Evolutionary conservation across 1,140 invertebrate species (phyloP).

Genomic region (Bursaphelenchus mucronatus): DNA sequence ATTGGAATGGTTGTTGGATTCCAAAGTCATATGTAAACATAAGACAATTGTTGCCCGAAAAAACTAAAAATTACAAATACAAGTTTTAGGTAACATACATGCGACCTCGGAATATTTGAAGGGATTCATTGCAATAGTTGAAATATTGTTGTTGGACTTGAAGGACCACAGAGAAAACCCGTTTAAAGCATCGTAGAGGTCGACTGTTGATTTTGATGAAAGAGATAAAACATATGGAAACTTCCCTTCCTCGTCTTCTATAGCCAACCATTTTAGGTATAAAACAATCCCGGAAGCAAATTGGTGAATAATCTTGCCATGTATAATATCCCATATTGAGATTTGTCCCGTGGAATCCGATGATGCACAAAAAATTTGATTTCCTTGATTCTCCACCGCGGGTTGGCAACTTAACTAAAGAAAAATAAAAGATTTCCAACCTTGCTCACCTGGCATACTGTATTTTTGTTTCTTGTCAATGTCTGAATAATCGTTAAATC

Average conservation of each 20-base stretch:
- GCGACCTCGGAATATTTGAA: slow-evolving; percentile 21
- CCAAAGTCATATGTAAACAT: no score
- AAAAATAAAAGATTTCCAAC: slow-evolving; percentile 40
- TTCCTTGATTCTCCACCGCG: neutral
- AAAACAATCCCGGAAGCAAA: neutral
- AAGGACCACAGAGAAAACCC: slow-evolving; percentile 27
- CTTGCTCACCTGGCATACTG: slow-evolving; percentile 9
- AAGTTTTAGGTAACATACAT: slow-evolving; percentile 20
- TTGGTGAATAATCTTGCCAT: slow-evolving; percentile 5
- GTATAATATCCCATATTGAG: slow-evolving; percentile 21
- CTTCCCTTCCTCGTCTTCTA: no score
- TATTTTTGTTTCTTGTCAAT: slow-evolving; percentile 30
- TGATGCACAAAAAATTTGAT: slow-evolving; percentile 26
- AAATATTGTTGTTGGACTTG: slow-evolving; percentile 34
- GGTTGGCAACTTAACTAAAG: slow-evolving; percentile 8
- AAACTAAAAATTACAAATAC: slow-evolving; percentile 1
- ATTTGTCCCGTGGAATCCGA: slow-evolving; percentile 2
- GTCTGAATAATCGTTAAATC: slow-evolving; percentile 42
- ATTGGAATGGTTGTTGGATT: no score
- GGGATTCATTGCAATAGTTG: slow-evolving; percentile 18
- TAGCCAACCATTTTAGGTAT: neutral
- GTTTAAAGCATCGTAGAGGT: slow-evolving; percentile 14
- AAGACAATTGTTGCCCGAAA: no score
- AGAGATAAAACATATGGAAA: neutral
- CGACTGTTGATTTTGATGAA: neutral